phyloP scores from a whole-genome alignment of 35 echinoderm and acorn worm genomes.

The Patiria miniata region DNA sequence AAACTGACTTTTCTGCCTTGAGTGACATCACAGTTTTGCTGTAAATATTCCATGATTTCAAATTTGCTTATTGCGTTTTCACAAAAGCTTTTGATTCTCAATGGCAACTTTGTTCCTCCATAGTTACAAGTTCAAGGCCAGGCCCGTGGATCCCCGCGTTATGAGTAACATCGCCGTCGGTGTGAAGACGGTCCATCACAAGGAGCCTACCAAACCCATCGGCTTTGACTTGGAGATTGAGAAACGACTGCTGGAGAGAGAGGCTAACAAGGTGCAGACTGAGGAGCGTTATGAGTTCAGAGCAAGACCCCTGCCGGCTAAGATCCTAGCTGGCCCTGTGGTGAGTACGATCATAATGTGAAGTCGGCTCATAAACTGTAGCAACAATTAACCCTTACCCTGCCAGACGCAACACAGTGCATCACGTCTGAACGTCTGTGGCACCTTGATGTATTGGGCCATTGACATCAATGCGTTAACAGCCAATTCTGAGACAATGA shows the following conservation, averaged over 20 bases:
- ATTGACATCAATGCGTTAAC: too few relatives aligned
- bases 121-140: conserved; percentile 92
- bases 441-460: too few relatives aligned
- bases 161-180: conserved; percentile 43
- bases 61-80: too few relatives aligned
- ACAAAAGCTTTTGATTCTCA: too few relatives aligned
- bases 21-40: too few relatives aligned
- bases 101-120: not conserved
- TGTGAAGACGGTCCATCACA: conserved; percentile 42
- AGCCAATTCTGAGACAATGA: too few relatives aligned
- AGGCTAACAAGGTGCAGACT: conserved; percentile 26
- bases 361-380: not conserved
- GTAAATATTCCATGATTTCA: too few relatives aligned
- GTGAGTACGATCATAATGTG: conserved; percentile 50
- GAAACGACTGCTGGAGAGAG: conserved; percentile 31
- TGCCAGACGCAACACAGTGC: too few relatives aligned
- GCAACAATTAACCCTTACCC: too few relatives aligned
- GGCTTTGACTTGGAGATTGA: conserved; percentile 52
- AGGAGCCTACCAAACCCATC: conserved; percentile 58
- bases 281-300: conserved; percentile 77
- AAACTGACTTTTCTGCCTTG: too few relatives aligned
- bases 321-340: conserved; percentile 74
- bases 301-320: conserved; percentile 67
- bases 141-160: conserved; percentile 67
- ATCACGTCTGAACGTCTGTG: too few relatives aligned